Evolutionary conservation across 2,888 invertebrate genomes (phyloP).

Genomic region (Eudasyphora cyanicolor): DNA sequence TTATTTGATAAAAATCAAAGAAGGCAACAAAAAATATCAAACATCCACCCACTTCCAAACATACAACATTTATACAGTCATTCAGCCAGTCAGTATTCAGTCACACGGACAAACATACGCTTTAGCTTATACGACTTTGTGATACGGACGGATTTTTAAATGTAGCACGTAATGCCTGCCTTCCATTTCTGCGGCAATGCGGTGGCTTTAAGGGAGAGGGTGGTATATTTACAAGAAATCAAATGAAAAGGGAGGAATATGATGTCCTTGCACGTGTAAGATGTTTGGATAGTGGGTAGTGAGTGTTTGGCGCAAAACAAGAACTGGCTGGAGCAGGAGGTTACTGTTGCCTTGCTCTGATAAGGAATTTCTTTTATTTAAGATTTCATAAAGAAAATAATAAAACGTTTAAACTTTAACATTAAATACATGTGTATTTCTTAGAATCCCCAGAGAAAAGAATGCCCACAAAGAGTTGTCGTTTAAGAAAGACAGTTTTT

Average conservation of each 20-base stretch:
- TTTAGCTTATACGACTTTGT: not conserved
- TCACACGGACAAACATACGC: conserved; percentile 24
- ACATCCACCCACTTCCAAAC: conserved; percentile 15
- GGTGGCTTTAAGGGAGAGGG: not conserved
- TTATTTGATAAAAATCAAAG: conserved; percentile 75
- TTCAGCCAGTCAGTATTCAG: not conserved
- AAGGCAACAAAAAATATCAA: conserved; percentile 32
- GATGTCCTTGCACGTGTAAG: conserved; percentile 11
- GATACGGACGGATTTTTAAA: conserved; percentile 7
- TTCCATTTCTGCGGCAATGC: not conserved
- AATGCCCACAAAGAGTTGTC: not conserved
- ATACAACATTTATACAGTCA: conserved; percentile 15
- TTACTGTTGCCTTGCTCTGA: not conserved
- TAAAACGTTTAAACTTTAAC: conserved; percentile 42
- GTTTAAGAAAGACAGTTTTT: no score
- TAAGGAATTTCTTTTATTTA: conserved; percentile 35
- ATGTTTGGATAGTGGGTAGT: not conserved
- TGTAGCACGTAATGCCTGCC: conserved; percentile 42
- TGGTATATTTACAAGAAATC: conserved; percentile 10
- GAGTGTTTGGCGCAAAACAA: not conserved
- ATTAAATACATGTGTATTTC: conserved; percentile 6
- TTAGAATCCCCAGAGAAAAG: not conserved
- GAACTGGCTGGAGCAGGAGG: not conserved
- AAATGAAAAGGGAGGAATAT: conserved; percentile 16
- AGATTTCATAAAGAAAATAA: conserved; percentile 33